These are phyloP conservation scores for Addax nasomaculatus DNA, from an alignment of 2,113 vertebrate species.

Conservation along the genomic window DNA sequence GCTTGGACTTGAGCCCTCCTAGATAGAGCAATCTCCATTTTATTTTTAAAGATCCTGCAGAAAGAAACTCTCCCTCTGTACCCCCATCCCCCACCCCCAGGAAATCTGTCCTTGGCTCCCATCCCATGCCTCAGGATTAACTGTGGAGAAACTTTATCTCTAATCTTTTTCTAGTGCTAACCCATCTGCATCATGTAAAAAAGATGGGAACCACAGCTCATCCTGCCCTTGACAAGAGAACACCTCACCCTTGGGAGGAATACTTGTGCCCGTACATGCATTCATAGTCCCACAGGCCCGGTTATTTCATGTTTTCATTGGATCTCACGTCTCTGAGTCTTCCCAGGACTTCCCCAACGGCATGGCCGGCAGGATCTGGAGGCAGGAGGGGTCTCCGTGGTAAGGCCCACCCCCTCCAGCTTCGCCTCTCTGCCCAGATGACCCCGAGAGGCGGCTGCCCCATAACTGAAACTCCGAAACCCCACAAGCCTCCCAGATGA, in stretches of 20 bases:
- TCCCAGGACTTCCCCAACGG: not conserved
- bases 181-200: not conserved
- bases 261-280: accelerated
- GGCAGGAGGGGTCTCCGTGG: accelerated
- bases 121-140: not conserved
- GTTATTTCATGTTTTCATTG: not conserved
- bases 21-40: not conserved
- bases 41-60: not conserved
- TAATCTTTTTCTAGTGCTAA: not conserved
- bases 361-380: not conserved
- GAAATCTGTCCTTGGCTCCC: not conserved
- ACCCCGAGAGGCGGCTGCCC: not conserved
- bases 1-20: not conserved
- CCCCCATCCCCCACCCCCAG: not conserved
- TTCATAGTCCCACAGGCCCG: not conserved
- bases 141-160: not conserved
- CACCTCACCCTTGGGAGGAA: not conserved
- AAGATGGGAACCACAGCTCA: no score
- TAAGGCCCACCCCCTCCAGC: not conserved
- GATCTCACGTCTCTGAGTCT: not conserved
- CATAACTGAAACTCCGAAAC: not conserved
- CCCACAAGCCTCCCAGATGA: not conserved
- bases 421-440: accelerated
- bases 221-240: not conserved
- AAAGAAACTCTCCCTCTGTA: not conserved